These are phyloP conservation scores for Xenopus laevis DNA, from an alignment of 2,113 vertebrate species.

Conservation along the genomic window DNA sequence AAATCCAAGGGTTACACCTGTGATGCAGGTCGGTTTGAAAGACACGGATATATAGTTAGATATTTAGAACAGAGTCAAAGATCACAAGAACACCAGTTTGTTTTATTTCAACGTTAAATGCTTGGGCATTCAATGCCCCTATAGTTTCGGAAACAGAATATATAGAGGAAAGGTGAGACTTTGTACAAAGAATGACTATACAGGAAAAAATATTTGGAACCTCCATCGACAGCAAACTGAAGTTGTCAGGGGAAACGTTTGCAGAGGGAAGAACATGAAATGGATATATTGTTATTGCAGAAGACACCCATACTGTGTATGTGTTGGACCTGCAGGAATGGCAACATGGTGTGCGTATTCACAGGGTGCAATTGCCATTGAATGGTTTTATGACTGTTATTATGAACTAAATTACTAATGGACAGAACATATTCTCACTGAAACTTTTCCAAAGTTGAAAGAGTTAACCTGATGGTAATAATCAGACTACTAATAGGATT, in stretches of 20 bases:
- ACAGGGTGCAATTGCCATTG: too few species aligned
- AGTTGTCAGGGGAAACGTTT: not conserved
- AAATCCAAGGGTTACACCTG: not conserved
- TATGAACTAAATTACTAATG: too few species aligned
- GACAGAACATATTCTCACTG: too few species aligned
- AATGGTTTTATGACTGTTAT: too few species aligned
- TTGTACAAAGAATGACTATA: slow-evolving; percentile 28
- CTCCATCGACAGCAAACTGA: not conserved
- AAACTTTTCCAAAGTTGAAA: too few species aligned
- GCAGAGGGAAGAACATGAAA: not conserved
- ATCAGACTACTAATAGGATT: too few species aligned
- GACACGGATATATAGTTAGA: slow-evolving; percentile 38
- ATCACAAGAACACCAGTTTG: slow-evolving; percentile 66
- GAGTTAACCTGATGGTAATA: too few species aligned
- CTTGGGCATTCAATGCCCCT: slow-evolving; percentile 66
- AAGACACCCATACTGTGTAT: too few species aligned
- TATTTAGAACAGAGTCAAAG: slow-evolving; percentile 32
- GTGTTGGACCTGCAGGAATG: too few species aligned
- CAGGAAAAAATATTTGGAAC: slow-evolving; percentile 1
- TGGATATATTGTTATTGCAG: too few species aligned
- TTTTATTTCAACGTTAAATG: slow-evolving; percentile 65
- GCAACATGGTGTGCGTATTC: too few species aligned
- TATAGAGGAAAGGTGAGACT: slow-evolving; percentile 9
- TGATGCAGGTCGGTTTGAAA: slow-evolving; percentile 15
- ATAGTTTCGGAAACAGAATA: slow-evolving; percentile 2